These are phyloP conservation scores for Sthenelais limicola DNA, from an alignment of 2,888 invertebrate genomes.

Conservation along the genomic window DNA sequence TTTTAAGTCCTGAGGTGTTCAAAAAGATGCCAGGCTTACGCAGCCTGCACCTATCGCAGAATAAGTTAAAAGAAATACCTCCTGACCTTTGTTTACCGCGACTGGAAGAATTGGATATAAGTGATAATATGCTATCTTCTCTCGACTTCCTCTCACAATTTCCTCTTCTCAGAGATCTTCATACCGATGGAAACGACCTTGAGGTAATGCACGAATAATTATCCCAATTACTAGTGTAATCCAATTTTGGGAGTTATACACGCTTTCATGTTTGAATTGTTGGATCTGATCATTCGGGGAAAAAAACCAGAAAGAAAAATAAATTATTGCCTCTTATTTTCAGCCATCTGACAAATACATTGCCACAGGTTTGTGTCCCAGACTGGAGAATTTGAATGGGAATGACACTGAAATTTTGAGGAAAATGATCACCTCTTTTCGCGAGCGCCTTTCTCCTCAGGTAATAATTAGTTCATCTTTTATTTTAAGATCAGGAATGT, in stretches of 20 bases:
- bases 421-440: background rate
- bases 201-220: constrained; percentile 30
- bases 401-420: background rate
- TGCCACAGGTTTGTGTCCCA: background rate
- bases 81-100: background rate
- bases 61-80: background rate
- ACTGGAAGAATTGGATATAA: constrained; percentile 38
- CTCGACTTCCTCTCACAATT: constrained; percentile 41
- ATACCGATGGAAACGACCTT: constrained; percentile 42
- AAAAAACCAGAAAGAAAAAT: background rate
- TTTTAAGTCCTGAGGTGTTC: background rate
- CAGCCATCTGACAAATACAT: constrained; percentile 9
- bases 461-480: no score
- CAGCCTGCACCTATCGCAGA: constrained; percentile 1
- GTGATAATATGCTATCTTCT: constrained; percentile 40
- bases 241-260: no score
- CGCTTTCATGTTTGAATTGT: no score
- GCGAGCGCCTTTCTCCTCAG: constrained; percentile 20
- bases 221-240: background rate
- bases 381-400: constrained; percentile 1
- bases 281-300: background rate
- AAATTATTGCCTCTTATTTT: no score
- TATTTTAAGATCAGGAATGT: no score
- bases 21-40: constrained; percentile 7
- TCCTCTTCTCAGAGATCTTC: constrained; percentile 41